Percentiles rank a stretch among this genome's conserved stretches.
Evolutionary conservation across 2,113 vertebrate genomes (phyloP).

Genomic region (Jacana jacana): DNA sequence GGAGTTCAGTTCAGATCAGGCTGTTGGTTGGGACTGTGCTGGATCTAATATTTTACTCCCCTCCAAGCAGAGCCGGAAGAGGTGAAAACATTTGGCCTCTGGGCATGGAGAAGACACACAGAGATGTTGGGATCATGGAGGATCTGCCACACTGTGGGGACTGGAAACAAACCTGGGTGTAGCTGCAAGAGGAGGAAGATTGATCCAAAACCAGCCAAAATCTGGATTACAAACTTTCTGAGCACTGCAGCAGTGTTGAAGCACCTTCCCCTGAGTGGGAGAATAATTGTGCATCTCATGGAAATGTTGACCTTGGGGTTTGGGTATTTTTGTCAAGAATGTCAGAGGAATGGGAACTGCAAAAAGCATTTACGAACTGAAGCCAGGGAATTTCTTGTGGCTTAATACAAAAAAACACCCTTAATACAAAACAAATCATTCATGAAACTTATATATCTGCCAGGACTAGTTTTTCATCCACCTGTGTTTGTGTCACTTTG

Average conservation of each 20-base stretch:
- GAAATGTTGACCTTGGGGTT: not conserved
- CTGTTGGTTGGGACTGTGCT: not conserved
- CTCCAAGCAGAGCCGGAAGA: not conserved
- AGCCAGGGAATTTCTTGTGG: not conserved
- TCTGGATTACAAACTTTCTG: rapidly evolving
- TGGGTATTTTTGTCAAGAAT: too few relatives aligned
- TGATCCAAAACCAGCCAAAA: not conserved
- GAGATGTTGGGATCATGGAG: not conserved
- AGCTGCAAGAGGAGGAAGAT: rapidly evolving
- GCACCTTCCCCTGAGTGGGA: not conserved
- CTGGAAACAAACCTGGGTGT: not conserved
- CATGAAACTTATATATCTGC: rapidly evolving
- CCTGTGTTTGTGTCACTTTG: not conserved
- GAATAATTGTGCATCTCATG: not conserved
- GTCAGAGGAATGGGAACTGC: not conserved
- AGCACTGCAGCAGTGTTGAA: not conserved
- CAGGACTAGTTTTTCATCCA: not conserved
- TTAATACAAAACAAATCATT: too few relatives aligned
- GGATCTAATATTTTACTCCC: not conserved
- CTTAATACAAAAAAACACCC: too few relatives aligned
- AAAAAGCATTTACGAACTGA: not conserved
- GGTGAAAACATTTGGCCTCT: not conserved
- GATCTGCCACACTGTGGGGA: rapidly evolving
- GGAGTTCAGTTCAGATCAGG: slow-evolving; percentile 11
- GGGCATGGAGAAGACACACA: not conserved